A percentile compares a stretch with the other conserved stretches of the same genome.
Evolutionary conservation across 2,113 vertebrate genomes (phyloP).

Genomic region (Actenoides lindsayi): DNA sequence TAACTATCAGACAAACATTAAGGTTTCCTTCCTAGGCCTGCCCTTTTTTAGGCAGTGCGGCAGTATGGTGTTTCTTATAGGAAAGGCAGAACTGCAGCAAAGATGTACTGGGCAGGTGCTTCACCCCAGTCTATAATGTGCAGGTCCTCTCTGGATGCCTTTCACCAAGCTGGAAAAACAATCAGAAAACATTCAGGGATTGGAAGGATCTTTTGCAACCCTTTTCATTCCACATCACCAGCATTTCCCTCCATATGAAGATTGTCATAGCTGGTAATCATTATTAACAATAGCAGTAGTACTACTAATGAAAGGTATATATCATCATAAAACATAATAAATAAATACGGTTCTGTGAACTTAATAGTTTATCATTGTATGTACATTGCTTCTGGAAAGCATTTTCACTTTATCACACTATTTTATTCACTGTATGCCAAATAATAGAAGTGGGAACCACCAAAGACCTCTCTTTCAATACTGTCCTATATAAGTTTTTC

Average conservation of each 20-base stretch:
- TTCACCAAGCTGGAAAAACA: slow-evolving; percentile 1
- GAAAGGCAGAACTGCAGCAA: not conserved
- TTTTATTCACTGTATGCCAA: not conserved
- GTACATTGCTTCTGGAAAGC: not conserved
- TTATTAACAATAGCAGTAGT: not conserved
- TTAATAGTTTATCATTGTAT: not conserved
- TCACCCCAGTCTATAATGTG: not conserved
- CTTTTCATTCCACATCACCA: slow-evolving; percentile 11
- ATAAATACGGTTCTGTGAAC: not conserved
- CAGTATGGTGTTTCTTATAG: not conserved
- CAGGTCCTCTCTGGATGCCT: not conserved
- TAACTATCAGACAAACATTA: not conserved
- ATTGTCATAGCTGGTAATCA: not conserved
- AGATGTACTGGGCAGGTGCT: not conserved
- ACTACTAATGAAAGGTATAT: not conserved
- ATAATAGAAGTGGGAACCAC: not conserved
- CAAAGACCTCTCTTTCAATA: not conserved
- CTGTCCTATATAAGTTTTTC: not conserved
- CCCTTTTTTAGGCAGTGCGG: not conserved
- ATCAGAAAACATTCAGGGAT: not conserved
- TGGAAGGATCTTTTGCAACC: not conserved
- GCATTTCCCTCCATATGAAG: not conserved
- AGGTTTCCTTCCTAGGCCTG: not conserved
- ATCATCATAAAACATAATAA: not conserved
- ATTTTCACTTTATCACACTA: not conserved